Percentiles rank a stretch among this genome's conserved stretches.
phyloP scores from a whole-genome alignment of 2,797 vertebrate genomes.

The Acanthiza pusilla region DNA sequence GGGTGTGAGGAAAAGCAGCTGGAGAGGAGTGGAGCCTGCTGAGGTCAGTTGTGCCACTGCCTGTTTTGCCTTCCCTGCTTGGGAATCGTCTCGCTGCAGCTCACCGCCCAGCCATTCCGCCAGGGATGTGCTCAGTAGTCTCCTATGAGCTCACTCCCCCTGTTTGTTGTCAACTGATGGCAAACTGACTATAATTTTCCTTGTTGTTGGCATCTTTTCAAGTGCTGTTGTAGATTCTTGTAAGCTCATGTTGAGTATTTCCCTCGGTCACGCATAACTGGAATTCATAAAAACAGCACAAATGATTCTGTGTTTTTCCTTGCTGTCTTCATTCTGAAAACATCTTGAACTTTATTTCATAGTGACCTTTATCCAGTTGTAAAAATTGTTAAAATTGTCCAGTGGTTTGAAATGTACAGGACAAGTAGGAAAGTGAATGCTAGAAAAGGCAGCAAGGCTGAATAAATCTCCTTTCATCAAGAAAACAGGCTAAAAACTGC shows the following conservation, averaged over 20 bases:
- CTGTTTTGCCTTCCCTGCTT: not conserved
- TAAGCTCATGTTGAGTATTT: not conserved
- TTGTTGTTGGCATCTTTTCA: not conserved
- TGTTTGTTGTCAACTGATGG: not conserved
- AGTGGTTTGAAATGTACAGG: not conserved
- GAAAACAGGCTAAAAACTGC: not conserved
- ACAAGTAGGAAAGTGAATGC: not conserved
- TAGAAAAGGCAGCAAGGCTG: not conserved
- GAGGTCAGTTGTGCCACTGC: not conserved
- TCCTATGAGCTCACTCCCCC: not conserved
- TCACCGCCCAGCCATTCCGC: not conserved
- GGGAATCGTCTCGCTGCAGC: not conserved
- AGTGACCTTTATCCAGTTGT: not conserved
- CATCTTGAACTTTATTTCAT: not conserved
- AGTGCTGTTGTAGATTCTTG: not conserved
- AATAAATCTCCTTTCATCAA: not conserved
- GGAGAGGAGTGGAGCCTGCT: not conserved
- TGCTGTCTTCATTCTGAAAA: not conserved
- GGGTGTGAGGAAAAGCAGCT: not conserved
- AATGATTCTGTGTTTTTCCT: not conserved
- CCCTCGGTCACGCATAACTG: not conserved
- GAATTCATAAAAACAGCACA: not conserved
- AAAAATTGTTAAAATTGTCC: not conserved
- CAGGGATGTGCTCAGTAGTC: not conserved
- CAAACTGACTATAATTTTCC: not conserved